A percentile compares a stretch with the other conserved stretches of the same genome.
phyloP scores from a whole-genome alignment of 2,888 invertebrate genomes.

The Phyto melanocephala region DNA sequence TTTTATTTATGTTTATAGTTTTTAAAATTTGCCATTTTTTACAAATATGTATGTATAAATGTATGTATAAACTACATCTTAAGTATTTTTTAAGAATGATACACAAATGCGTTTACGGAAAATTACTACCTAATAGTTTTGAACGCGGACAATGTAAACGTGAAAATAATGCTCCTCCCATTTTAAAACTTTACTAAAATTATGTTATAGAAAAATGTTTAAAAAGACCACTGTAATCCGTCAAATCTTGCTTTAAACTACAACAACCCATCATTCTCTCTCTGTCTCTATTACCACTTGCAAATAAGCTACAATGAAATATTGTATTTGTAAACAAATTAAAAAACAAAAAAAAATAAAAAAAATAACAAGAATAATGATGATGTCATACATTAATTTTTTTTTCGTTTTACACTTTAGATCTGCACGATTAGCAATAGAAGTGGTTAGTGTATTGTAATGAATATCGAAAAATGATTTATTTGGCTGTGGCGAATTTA shows the following conservation, averaged over 20 bases:
- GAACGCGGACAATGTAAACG: slow-evolving; percentile 41
- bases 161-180: slow-evolving; percentile 40
- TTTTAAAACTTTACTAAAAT: neutral
- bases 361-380: neutral
- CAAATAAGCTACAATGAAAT: neutral
- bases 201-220: neutral
- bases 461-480: neutral
- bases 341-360: neutral
- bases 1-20: neutral
- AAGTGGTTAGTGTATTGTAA: neutral
- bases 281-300: neutral
- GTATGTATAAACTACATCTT: no score
- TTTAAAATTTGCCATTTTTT: neutral
- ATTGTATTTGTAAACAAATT: neutral
- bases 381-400: slow-evolving; percentile 31
- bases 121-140: slow-evolving; percentile 38
- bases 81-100: no score
- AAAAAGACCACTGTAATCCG: neutral
- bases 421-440: neutral
- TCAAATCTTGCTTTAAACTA: slow-evolving; percentile 1
- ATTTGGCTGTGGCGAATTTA: no score
- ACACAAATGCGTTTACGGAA: no score
- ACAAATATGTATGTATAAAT: no score
- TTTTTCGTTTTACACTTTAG: neutral
- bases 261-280: no score